Conservation (phyloP, 2,888 invertebrate genomes). For the Liodrosophila aerea region DNA sequence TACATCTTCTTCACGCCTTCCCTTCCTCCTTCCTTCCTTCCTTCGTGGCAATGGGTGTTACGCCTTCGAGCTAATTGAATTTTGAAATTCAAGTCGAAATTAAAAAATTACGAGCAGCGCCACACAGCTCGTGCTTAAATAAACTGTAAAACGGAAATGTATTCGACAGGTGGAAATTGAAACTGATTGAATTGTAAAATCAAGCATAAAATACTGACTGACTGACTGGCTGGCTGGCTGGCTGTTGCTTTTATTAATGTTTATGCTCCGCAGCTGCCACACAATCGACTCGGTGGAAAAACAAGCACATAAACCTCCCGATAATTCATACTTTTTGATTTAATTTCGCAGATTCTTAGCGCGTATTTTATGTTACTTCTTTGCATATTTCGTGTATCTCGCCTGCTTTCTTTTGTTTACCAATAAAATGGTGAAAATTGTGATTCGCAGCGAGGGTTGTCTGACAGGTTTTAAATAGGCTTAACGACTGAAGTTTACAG, state of each 20-base stretch:
- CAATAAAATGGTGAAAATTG: slow-evolving; percentile 29
- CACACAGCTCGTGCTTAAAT: slow-evolving; percentile 34
- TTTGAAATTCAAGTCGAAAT: slow-evolving; percentile 67
- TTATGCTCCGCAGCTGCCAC: slow-evolving; percentile 47
- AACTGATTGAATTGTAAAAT: slow-evolving; percentile 75
- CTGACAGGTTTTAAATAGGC: background rate
- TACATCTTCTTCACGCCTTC: background rate
- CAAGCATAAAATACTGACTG: slow-evolving; percentile 63
- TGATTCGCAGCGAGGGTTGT: slow-evolving; percentile 19
- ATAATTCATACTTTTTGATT: slow-evolving; percentile 70
- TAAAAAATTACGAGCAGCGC: slow-evolving; percentile 66
- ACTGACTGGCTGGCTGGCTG: too few relatives aligned
- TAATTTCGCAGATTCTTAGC: slow-evolving; percentile 63
- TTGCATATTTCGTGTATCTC: slow-evolving; percentile 45
- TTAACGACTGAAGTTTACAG: too few relatives aligned
- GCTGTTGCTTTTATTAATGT: slow-evolving; percentile 45
- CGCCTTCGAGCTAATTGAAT: slow-evolving; percentile 64
- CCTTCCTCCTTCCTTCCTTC: slow-evolving; percentile 9
- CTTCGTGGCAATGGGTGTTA: slow-evolving; percentile 7
- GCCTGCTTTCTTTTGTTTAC: slow-evolving; percentile 27
- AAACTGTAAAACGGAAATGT: slow-evolving; percentile 73
- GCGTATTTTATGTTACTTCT: slow-evolving; percentile 53
- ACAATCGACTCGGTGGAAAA: slow-evolving; percentile 7
- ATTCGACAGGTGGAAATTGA: slow-evolving; percentile 76
- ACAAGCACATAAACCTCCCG: slow-evolving; percentile 16